These are phyloP conservation scores for Harpagifer antarcticus DNA, from an alignment of 2,797 vertebrate genomes.

Conservation along the genomic window DNA sequence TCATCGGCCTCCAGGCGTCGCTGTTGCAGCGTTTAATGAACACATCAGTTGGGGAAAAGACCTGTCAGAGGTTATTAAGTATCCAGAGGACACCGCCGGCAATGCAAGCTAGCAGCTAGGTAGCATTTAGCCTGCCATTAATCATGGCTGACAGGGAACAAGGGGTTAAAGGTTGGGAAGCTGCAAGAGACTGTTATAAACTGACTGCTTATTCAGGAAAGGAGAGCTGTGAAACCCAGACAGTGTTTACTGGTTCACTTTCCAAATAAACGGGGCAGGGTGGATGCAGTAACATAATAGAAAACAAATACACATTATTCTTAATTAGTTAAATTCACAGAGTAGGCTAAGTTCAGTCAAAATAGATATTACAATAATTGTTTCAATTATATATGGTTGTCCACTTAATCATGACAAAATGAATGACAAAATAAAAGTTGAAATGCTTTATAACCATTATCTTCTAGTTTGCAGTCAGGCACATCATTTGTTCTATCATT, in stretches of 20 bases:
- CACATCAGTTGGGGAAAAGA: constrained; percentile 65
- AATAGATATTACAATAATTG: background rate
- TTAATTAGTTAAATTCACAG: constrained; percentile 1
- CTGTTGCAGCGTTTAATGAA: constrained; percentile 61
- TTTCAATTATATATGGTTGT: background rate
- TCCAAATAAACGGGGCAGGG: background rate
- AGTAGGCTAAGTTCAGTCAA: constrained; percentile 1
- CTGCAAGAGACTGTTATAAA: constrained; percentile 64
- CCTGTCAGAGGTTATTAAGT: constrained; percentile 83
- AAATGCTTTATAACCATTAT: background rate
- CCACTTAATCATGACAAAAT: background rate
- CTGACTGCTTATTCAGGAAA: constrained; percentile 29
- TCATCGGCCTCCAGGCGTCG: constrained; percentile 48
- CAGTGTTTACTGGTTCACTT: constrained; percentile 22
- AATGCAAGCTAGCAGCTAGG: constrained; percentile 60
- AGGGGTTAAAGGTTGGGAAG: constrained; percentile 65
- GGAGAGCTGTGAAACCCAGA: constrained; percentile 17
- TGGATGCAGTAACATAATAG: background rate
- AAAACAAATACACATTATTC: background rate
- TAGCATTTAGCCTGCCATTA: constrained; percentile 73
- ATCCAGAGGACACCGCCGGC: constrained; percentile 61
- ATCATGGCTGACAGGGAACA: constrained; percentile 78
- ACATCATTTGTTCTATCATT: background rate
- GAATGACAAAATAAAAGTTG: background rate
- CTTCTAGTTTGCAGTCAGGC: background rate